Percentiles rank a stretch among this genome's conserved stretches.
Conservation (phyloP, 2,797 vertebrate genomes). For the Antennarius maculatus region DNA sequence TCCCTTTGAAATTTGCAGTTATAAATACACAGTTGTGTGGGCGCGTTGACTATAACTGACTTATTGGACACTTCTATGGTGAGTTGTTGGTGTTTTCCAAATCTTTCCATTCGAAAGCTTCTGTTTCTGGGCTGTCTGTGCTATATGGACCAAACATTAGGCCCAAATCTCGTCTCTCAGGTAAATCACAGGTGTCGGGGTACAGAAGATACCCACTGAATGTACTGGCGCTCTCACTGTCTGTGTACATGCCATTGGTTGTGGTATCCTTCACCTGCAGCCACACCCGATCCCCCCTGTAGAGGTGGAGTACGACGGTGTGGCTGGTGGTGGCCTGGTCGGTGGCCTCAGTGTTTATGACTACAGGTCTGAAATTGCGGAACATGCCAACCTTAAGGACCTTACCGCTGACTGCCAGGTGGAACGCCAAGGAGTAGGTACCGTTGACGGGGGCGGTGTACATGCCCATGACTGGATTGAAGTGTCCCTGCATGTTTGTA, state of each 20-base stretch:
- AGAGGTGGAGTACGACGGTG: slow-evolving; percentile 65
- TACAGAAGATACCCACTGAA: slow-evolving; percentile 78
- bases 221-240: slow-evolving; percentile 53
- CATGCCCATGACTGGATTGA: slow-evolving; percentile 19
- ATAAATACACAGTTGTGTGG: slow-evolving; percentile 32
- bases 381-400: slow-evolving; percentile 75
- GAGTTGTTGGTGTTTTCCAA: accelerated
- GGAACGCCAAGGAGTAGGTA: slow-evolving; percentile 77
- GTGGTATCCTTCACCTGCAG: slow-evolving; percentile 69
- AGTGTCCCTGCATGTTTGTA: slow-evolving; percentile 64
- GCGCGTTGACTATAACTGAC: slow-evolving; percentile 15
- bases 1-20: slow-evolving; percentile 36
- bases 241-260: slow-evolving; percentile 70
- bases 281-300: slow-evolving; percentile 63
- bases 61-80: neutral
- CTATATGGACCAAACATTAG: too few relatives aligned
- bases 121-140: too few relatives aligned
- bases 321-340: slow-evolving; percentile 55
- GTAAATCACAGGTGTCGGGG: slow-evolving; percentile 70
- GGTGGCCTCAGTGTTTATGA: slow-evolving; percentile 52
- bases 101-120: slow-evolving; percentile 19
- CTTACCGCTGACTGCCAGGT: slow-evolving; percentile 40
- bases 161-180: neutral
- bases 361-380: slow-evolving; percentile 52
- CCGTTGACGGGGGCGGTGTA: slow-evolving; percentile 78